Percentiles rank a stretch among this genome's conserved stretches.
phyloP scores from a whole-genome alignment of 2,888 invertebrate genomes.

The Meteorus colon region DNA sequence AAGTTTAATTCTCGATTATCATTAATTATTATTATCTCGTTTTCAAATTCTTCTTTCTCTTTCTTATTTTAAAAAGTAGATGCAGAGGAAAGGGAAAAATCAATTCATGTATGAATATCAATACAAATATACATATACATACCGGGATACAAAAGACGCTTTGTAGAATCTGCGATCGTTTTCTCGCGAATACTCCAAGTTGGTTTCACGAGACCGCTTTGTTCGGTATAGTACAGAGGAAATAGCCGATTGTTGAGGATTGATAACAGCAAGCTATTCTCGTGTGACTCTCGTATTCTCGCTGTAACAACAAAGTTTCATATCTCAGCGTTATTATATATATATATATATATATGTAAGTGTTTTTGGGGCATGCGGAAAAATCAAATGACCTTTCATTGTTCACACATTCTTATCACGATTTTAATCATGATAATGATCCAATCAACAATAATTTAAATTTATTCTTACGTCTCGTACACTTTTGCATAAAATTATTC shows the following conservation, averaged over 20 bases:
- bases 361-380: too few relatives aligned
- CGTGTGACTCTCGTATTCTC: background rate
- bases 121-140: slow-evolving; percentile 33
- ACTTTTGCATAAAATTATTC: too few relatives aligned
- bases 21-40: slow-evolving; percentile 24
- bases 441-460: too few relatives aligned
- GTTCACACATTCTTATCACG: too few relatives aligned
- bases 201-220: slow-evolving; percentile 47
- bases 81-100: slow-evolving; percentile 43
- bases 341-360: background rate
- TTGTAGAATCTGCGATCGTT: slow-evolving; percentile 44
- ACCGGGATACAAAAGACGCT: slow-evolving; percentile 47
- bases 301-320: slow-evolving; percentile 20
- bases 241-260: slow-evolving; percentile 50
- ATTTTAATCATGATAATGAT: too few relatives aligned
- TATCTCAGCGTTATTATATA: background rate
- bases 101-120: slow-evolving; percentile 40
- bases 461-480: too few relatives aligned
- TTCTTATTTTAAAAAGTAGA: slow-evolving; percentile 8
- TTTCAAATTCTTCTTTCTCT: background rate
- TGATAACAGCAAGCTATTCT: slow-evolving; percentile 44
- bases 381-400: too few relatives aligned
- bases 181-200: slow-evolving; percentile 38
- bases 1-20: slow-evolving; percentile 10
- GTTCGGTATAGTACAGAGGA: slow-evolving; percentile 25